Conservation (phyloP, 64 coral and sea anemone species). For the Catalaphyllia jardinei region DNA sequence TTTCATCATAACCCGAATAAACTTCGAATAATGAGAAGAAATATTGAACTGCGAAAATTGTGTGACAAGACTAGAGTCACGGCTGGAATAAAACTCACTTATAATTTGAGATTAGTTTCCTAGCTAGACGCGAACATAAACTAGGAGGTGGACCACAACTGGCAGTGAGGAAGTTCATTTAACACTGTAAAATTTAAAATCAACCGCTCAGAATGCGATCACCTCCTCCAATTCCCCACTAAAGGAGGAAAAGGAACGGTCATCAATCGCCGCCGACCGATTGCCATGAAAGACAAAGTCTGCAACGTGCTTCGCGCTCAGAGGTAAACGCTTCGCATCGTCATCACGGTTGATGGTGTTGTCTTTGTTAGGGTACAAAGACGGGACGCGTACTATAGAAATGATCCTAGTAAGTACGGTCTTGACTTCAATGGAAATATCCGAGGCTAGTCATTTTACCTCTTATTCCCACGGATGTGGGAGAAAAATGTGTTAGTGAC, state of each 20-base stretch:
- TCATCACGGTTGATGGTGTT: slow-evolving; percentile 40
- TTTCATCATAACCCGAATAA: too few relatives aligned
- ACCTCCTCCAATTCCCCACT: slow-evolving; percentile 25
- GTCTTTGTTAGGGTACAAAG: slow-evolving; percentile 12
- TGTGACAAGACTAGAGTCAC: too few relatives aligned
- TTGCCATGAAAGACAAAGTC: slow-evolving; percentile 5
- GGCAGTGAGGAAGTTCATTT: too few relatives aligned
- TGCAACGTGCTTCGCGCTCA: slow-evolving; percentile 43
- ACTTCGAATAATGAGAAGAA: too few relatives aligned
- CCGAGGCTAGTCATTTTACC: neutral
- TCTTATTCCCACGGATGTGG: neutral
- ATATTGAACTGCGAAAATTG: too few relatives aligned
- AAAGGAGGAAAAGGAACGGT: slow-evolving; percentile 28
- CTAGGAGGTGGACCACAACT: too few relatives aligned
- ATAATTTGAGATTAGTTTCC: too few relatives aligned
- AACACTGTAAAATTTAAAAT: too few relatives aligned
- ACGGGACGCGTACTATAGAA: slow-evolving; percentile 47
- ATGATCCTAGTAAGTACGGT: slow-evolving; percentile 53
- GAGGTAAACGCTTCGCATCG: slow-evolving; percentile 46
- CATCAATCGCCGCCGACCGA: slow-evolving; percentile 42
- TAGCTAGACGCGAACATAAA: too few relatives aligned
- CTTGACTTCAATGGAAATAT: rapidly evolving
- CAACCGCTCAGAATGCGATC: slow-evolving; percentile 57
- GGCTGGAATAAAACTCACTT: too few relatives aligned
- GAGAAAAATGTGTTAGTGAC: neutral